Percentiles rank a stretch among this genome's conserved stretches.
These are phyloP conservation scores for Hartigia nigra DNA, from an alignment of 2,888 invertebrate genomes.

Conservation along the genomic window DNA sequence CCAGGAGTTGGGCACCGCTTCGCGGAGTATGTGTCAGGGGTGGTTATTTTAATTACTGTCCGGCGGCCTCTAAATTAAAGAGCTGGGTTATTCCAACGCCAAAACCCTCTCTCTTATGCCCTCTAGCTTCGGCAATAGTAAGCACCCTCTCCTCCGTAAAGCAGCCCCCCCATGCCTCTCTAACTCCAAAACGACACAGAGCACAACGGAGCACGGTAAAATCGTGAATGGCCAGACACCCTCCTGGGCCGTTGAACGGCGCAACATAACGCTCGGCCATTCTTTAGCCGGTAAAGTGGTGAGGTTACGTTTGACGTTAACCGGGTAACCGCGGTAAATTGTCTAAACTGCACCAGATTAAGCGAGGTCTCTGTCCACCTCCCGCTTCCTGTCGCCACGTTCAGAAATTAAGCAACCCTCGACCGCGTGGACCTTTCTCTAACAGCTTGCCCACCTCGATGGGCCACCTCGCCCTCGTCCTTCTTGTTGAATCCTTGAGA, in stretches of 20 bases:
- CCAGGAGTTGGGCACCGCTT: conserved; percentile 56
- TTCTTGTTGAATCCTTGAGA: neutral
- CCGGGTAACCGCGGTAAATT: conserved; percentile 57
- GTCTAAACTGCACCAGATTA: conserved; percentile 58
- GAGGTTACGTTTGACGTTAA: conserved; percentile 58
- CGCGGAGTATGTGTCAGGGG: conserved; percentile 56
- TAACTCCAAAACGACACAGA: neutral
- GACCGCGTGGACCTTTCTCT: conserved; percentile 13
- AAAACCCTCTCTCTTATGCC: conserved; percentile 45
- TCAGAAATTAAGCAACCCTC: conserved; percentile 54
- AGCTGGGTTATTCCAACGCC: conserved; percentile 61
- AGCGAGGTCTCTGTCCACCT: conserved; percentile 33
- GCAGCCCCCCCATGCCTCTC: conserved; percentile 36
- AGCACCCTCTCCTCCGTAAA: conserved; percentile 23
- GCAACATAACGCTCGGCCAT: conserved; percentile 47
- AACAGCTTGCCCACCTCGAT: neutral
- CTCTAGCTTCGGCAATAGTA: conserved; percentile 42
- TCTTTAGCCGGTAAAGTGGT: conserved; percentile 48
- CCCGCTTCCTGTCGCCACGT: conserved; percentile 31
- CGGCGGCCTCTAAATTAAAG: conserved; percentile 64
- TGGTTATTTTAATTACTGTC: conserved; percentile 66
- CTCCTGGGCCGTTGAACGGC: conserved; percentile 22
- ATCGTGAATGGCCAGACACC: conserved; percentile 5
- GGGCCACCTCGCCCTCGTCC: neutral
- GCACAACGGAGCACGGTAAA: neutral